phyloP scores from a whole-genome alignment of 1,140 invertebrate genomes.

The Tetramorium parvispinum region DNA sequence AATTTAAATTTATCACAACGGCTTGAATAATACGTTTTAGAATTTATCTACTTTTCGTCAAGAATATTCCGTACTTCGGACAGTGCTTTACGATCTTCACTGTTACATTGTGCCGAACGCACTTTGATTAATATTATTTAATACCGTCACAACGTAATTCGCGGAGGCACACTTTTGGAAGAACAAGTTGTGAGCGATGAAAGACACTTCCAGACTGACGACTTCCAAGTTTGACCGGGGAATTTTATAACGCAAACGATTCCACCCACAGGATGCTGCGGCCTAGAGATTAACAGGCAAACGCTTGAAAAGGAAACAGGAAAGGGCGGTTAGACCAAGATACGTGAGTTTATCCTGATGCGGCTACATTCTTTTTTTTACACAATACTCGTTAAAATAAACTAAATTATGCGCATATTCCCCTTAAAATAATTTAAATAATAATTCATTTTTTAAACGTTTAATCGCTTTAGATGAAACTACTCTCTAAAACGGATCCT shows the following conservation, averaged over 20 bases:
- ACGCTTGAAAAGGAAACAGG: slow-evolving; percentile 79
- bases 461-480: neutral
- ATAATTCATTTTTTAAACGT: neutral
- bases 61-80: neutral
- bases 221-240: slow-evolving; percentile 47
- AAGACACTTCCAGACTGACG: slow-evolving; percentile 50
- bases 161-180: neutral
- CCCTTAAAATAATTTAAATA: neutral
- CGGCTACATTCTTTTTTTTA: neutral
- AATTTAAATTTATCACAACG: neutral
- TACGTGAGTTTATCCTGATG: slow-evolving; percentile 67
- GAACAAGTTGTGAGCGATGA: neutral
- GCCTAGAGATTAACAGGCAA: slow-evolving; percentile 74
- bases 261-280: slow-evolving; percentile 79
- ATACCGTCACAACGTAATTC: neutral
- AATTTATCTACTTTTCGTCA: neutral
- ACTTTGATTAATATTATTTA: neutral
- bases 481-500: neutral
- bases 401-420: neutral
- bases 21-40: neutral
- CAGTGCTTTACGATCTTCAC: neutral
- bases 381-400: neutral
- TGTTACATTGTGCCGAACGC: neutral
- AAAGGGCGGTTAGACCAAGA: slow-evolving; percentile 80
- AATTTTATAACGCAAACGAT: slow-evolving; percentile 75